phyloP scores from a whole-genome alignment of 1,140 invertebrate species.

The Lineus longissimus region DNA sequence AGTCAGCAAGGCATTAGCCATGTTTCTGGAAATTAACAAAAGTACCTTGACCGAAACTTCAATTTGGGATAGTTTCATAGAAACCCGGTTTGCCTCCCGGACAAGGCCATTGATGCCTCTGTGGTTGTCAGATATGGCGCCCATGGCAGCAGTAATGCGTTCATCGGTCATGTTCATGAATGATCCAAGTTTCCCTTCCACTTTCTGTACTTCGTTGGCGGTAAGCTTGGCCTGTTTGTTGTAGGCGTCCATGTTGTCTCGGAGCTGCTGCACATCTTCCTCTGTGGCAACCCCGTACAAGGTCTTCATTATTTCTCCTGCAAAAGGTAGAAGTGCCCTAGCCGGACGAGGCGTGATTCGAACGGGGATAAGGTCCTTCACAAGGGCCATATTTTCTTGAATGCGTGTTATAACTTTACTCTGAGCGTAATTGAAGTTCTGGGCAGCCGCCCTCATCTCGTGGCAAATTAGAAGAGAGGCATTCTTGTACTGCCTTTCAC shows the following conservation, averaged over 20 bases:
- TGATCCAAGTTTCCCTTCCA: neutral
- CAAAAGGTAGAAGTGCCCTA: neutral
- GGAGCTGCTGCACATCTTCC: neutral
- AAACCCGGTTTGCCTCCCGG: neutral
- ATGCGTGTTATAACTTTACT: too few relatives aligned
- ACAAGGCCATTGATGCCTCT: neutral
- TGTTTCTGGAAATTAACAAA: neutral
- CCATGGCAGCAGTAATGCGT: neutral
- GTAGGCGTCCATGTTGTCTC: neutral
- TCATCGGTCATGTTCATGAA: conserved; percentile 1
- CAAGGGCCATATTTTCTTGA: too few relatives aligned
- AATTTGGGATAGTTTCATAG: neutral
- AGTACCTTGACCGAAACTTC: neutral
- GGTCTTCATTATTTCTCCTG: neutral
- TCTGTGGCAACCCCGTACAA: neutral
- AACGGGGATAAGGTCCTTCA: too few relatives aligned
- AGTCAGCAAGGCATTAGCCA: neutral
- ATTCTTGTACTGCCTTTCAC: too few relatives aligned
- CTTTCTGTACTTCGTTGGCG: neutral
- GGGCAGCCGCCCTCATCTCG: too few relatives aligned
- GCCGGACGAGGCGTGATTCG: too few relatives aligned
- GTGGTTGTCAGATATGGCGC: neutral
- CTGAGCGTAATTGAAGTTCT: too few relatives aligned
- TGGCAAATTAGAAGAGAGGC: too few relatives aligned
- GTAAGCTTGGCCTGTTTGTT: neutral